These are phyloP conservation scores for Crypturellus undulatus DNA, from an alignment of 2,113 vertebrate genomes.

Conservation along the genomic window DNA sequence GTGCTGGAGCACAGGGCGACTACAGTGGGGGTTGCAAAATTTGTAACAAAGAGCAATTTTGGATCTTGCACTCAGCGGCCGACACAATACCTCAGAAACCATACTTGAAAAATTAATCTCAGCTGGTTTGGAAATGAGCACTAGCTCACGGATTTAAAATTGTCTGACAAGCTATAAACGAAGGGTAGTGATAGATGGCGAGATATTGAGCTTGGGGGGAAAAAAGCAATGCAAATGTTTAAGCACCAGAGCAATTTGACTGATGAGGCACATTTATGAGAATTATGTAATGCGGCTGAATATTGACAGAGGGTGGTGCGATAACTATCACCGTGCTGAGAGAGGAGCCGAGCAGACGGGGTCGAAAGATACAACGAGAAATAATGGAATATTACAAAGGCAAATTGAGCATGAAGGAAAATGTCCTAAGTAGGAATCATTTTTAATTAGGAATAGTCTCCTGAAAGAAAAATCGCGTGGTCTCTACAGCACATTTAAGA, in stretches of 20 bases:
- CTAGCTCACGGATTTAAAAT: slow-evolving; percentile 12
- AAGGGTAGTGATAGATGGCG: background rate
- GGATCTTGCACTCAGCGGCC: background rate
- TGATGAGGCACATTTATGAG: background rate
- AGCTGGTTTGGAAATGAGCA: background rate
- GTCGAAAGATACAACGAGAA: background rate
- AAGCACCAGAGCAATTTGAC: background rate
- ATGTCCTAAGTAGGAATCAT: background rate
- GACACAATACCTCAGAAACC: background rate
- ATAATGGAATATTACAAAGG: background rate
- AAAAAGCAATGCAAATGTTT: background rate
- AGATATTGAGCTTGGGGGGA: background rate
- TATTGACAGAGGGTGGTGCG: fast-evolving
- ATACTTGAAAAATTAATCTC: slow-evolving; percentile 11
- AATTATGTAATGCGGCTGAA: background rate
- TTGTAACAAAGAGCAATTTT: background rate
- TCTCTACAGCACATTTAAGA: background rate
- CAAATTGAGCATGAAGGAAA: background rate
- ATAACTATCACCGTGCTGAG: background rate
- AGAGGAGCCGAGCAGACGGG: background rate
- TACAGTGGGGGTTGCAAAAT: background rate
- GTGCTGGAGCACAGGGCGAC: background rate
- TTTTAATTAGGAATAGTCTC: background rate
- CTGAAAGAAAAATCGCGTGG: background rate
- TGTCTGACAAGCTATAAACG: background rate